A percentile compares a stretch with the other conserved stretches of the same genome.
These are phyloP conservation scores for Pseudobourletiella spinata DNA, from an alignment of 1,140 invertebrate species.

Conservation along the genomic window DNA sequence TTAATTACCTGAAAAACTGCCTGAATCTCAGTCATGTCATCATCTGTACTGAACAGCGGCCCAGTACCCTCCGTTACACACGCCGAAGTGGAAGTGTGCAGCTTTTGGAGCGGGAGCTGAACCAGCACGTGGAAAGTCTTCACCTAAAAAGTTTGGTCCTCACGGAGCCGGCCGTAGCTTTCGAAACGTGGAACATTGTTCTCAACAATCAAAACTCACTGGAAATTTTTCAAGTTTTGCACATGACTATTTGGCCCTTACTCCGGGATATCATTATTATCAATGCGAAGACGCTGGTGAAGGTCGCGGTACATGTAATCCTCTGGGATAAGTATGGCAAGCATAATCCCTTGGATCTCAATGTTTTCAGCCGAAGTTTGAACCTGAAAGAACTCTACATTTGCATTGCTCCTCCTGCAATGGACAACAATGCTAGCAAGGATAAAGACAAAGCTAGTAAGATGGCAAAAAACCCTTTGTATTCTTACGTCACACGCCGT, in stretches of 20 bases:
- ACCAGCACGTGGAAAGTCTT: not conserved
- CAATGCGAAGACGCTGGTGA: slow-evolving; percentile 3
- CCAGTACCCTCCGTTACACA: not conserved
- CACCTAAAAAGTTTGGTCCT: slow-evolving; percentile 5
- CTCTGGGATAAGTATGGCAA: slow-evolving; percentile 10
- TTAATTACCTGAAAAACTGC: slow-evolving; percentile 6
- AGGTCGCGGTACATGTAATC: slow-evolving; percentile 13
- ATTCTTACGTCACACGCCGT: not conserved
- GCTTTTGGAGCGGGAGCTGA: slow-evolving; percentile 3
- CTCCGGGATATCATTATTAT: slow-evolving; percentile 5
- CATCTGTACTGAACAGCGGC: slow-evolving; percentile 6
- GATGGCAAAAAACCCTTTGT: not conserved
- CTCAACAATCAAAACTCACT: slow-evolving; percentile 5
- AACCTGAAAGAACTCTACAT: slow-evolving; percentile 16
- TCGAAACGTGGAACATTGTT: slow-evolving; percentile 12
- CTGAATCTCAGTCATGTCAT: not conserved
- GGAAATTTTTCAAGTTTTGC: slow-evolving; percentile 18
- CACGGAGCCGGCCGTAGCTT: slow-evolving; percentile 11
- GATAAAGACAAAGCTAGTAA: slow-evolving; percentile 1
- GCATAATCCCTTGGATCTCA: slow-evolving; percentile 10
- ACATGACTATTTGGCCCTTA: slow-evolving; percentile 15
- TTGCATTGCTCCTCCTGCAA: slow-evolving; percentile 9
- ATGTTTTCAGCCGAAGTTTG: not conserved
- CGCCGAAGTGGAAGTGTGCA: not conserved
- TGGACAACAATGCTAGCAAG: not conserved